Conservation (phyloP, 2,113 vertebrate genomes). For the Tragelaphus scriptus region DNA sequence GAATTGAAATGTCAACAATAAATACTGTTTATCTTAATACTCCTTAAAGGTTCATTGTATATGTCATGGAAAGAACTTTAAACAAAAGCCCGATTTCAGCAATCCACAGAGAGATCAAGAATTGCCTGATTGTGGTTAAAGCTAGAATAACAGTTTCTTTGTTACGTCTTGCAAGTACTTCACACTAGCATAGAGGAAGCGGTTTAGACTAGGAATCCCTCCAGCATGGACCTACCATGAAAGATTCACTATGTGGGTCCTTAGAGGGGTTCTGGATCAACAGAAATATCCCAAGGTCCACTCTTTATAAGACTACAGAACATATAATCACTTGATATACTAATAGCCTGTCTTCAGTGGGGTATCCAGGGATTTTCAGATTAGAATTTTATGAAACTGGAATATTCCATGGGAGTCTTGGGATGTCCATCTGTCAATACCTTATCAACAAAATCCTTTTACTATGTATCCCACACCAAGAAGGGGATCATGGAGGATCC, state of each 20-base stretch:
- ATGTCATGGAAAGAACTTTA: constrained; percentile 7
- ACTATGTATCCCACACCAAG: neutral
- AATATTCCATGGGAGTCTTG: neutral
- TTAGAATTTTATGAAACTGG: neutral
- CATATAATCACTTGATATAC: neutral
- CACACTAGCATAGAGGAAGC: neutral
- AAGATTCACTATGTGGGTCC: neutral
- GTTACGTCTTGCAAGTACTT: neutral
- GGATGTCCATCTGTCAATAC: neutral
- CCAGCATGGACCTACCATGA: neutral
- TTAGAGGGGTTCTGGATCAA: neutral
- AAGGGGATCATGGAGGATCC: neutral
- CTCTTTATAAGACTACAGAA: neutral
- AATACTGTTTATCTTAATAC: constrained; percentile 6
- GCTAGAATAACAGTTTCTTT: neutral
- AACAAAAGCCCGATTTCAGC: neutral
- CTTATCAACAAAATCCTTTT: neutral
- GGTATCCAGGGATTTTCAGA: neutral
- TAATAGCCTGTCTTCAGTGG: neutral
- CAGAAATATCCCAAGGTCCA: neutral
- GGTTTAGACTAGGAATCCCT: neutral
- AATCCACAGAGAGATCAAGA: neutral
- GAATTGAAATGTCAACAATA: neutral
- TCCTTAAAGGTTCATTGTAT: neutral
- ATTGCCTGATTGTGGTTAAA: neutral